Conservation (phyloP, 2,113 vertebrate genomes). For the Turdus rufiventris region DNA sequence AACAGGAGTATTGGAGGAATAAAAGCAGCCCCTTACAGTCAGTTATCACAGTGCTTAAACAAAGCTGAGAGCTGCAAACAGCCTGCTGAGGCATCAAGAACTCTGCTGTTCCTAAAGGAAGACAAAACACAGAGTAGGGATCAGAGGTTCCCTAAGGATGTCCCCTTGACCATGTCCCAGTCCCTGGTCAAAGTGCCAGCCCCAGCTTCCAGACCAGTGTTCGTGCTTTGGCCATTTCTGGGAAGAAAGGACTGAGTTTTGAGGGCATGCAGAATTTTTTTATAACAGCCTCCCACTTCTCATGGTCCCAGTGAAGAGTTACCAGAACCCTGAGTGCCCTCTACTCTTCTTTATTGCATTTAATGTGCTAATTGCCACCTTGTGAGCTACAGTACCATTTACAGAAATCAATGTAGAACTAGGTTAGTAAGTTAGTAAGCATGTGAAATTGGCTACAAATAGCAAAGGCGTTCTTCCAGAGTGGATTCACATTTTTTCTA, state of each 20-base stretch:
- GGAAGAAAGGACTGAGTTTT: background rate
- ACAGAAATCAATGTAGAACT: background rate
- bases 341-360: background rate
- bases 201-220: background rate
- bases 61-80: background rate
- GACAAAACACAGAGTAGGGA: background rate
- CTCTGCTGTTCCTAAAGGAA: background rate
- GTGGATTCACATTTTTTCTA: background rate
- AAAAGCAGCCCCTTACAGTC: background rate
- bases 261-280: background rate
- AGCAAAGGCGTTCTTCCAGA: background rate
- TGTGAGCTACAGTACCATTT: background rate
- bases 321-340: background rate
- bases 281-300: background rate
- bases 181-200: background rate
- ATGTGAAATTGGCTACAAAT: background rate
- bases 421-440: background rate
- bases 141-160: background rate
- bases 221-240: background rate
- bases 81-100: background rate
- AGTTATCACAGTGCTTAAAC: background rate
- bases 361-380: background rate
- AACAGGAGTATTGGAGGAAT: background rate
- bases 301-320: background rate
- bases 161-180: rapidly evolving